Base-by-base conservation (phyloP, 2,797 vertebrate species). In the Lepus oiostolus region DNA sequence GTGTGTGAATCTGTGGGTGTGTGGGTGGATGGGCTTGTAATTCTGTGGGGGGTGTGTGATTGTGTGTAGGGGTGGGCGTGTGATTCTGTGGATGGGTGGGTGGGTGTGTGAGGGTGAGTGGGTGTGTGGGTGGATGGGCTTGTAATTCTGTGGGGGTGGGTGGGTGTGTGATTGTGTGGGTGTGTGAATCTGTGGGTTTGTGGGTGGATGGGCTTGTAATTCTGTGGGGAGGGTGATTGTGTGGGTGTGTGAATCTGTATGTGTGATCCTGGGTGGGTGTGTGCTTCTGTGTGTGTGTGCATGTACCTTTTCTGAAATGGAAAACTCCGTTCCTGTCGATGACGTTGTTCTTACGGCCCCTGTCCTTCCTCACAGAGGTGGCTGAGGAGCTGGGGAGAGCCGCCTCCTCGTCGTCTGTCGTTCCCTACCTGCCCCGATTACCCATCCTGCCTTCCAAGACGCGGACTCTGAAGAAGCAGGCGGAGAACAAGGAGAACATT, bases 371-470 rank as follows among this genome's bases (percentile, higher is more conserved):
- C 96, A 28, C 98, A 99, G 99, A 99, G 98, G 99, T 99, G 76
- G 99, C 99, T 94, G 99, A 99, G 98, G 99, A 99, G 98, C 99
- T 99, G 65, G 99, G 99, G 96, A 99, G 99, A 98, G 99, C 99
- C 0, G 99, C 99, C 28, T 98, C 99, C 0, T 98, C 98, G 35
- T 99, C 99, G 1, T 98, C 99, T 26, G 98, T 99, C 24, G 99
- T 99, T 94, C 98, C 99, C 0, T 99, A 99, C 97, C 97, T 99
- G 97, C 99, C 99, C 42, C 99, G 99, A 89, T 98, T 99, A 94
- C 99, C 99, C 91, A 97, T 99, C 91, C 98, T 99, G 95, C 99
- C 99, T 95, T 99, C 99, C 95, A 99, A 99, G 98, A 99, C 99
- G 0, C 99, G 99, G 90, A 99, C 99, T 1, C 98, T 99, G 97